Percentiles rank a stretch among this genome's conserved stretches.
Conservation (phyloP, 2,797 vertebrate species). For the Siniperca obscura region DNA sequence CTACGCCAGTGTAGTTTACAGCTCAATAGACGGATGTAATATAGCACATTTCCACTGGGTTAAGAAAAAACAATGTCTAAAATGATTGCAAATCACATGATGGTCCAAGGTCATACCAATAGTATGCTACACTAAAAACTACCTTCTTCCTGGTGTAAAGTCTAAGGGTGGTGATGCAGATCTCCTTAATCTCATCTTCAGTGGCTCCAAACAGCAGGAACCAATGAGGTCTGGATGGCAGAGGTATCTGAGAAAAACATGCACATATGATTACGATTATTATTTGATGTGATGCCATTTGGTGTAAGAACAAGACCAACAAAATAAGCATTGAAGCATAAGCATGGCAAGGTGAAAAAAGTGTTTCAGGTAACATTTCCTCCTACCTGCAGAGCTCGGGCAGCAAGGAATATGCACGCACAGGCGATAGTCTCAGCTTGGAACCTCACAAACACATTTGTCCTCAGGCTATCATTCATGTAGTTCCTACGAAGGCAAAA, state of each 20-base stretch:
- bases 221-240: slow-evolving; percentile 96
- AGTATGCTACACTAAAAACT: background rate
- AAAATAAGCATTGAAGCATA: background rate
- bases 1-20: background rate
- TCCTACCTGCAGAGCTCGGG: slow-evolving; percentile 94
- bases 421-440: slow-evolving; percentile 98
- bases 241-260: slow-evolving; percentile 86
- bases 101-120: background rate
- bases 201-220: slow-evolving; percentile 95
- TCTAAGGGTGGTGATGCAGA: slow-evolving; percentile 94
- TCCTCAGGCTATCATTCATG: slow-evolving; percentile 98
- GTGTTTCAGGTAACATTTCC: too few relatives aligned
- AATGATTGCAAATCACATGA: background rate
- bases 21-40: background rate
- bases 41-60: background rate
- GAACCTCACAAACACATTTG: slow-evolving; percentile 98
- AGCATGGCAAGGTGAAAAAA: background rate
- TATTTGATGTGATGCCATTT: background rate
- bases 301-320: background rate
- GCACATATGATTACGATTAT: background rate
- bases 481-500: slow-evolving; percentile 92
- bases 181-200: slow-evolving; percentile 97
- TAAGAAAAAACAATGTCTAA: background rate
- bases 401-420: slow-evolving; percentile 98
- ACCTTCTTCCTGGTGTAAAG: slow-evolving; percentile 98